Base-by-base conservation (phyloP, 2,113 vertebrate genomes). In the Corvus moneduloides region DNA sequence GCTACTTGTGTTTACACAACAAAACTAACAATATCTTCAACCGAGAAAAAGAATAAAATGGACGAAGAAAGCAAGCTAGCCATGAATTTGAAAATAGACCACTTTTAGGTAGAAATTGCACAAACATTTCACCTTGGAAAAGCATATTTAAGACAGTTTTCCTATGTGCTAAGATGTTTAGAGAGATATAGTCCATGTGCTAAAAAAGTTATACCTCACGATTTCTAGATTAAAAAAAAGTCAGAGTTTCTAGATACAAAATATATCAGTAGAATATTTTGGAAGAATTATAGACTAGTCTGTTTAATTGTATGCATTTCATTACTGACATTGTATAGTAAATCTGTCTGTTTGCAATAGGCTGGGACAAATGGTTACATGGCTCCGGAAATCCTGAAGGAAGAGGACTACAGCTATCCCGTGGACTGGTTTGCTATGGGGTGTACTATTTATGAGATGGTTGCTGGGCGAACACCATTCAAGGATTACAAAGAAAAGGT, bases 381-480 rank as follows among this genome's bases (percentile, higher is more conserved):
- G 99, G 98, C 99, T 78, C 99, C 99, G 0, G 99, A 99, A 97
- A 98, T 99, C 64, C 97, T 99, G 79, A 98, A 95, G 78, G 98
- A 99, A 56, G 98, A 98, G 58, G 92, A 91, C 30, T 99, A 99
- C 96, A 87, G 96, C 93, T 99, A 97, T 11, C 98, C 98, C 2
- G 99, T 98, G 96, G 99, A 99, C 97, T 99, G 99, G 99, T 99
- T 99, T 98, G 97, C 99, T 20, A 97, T 99, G 97, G 99, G 99
- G 22, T 99, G 98, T 93, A 98, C 98, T 84, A 98, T 99, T 91
- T 99, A 99, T 64, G 99, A 99, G 97, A 99, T 99, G 98, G 90
- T 99, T 73, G 98, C 98, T 18, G 98, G 98, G 51, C 96, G 98
- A 96, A 97, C 99, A 67, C 99, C 99, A 7, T 99, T 99, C 86